Percentiles rank a stretch among this genome's conserved stretches.
Evolutionary conservation across 2,113 vertebrate genomes (phyloP).

Genomic region (Alaudala cheleensis): DNA sequence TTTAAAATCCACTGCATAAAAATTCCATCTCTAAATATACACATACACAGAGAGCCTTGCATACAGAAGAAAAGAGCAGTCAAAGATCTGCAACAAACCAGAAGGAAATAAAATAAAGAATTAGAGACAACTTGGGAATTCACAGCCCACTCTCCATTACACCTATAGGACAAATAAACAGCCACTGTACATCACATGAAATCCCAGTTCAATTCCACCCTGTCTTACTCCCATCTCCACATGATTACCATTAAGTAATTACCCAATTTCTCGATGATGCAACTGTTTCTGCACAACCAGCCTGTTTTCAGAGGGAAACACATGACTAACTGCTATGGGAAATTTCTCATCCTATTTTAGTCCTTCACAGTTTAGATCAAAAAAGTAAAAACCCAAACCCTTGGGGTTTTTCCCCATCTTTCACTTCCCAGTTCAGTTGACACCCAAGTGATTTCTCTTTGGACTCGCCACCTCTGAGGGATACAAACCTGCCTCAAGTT

Average conservation of each 20-base stretch:
- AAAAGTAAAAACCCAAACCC: neutral
- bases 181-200: fast-evolving
- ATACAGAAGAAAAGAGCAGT: neutral
- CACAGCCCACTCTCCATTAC: neutral
- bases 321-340: neutral
- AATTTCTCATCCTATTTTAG: neutral
- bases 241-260: neutral
- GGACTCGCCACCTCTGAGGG: fast-evolving
- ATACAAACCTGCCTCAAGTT: neutral
- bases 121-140: neutral
- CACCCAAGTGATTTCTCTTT: neutral
- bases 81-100: neutral
- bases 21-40: neutral
- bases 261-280: neutral
- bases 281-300: neutral
- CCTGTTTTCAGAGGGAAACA: neutral
- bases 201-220: neutral
- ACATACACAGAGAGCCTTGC: neutral
- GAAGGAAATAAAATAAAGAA: neutral
- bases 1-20: neutral
- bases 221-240: neutral
- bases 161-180: fast-evolving
- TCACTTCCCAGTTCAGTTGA: neutral
- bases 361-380: neutral
- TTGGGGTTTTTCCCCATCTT: fast-evolving